Percentiles rank a stretch among this genome's conserved stretches.
Conservation (phyloP, 2,113 vertebrate species). For the Mormyrus iriodes region DNA sequence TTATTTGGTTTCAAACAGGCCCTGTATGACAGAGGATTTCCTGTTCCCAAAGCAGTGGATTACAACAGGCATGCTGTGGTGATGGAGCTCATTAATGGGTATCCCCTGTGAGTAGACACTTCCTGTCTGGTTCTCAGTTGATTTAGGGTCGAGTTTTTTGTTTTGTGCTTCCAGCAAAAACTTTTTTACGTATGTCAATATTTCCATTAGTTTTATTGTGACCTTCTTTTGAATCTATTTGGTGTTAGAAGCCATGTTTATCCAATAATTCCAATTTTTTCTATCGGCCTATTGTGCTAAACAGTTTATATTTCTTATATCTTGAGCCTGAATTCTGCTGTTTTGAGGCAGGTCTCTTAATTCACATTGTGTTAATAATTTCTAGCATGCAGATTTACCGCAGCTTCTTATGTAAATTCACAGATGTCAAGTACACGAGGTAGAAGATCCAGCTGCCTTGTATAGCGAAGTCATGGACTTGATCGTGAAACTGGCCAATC, state of each 20-base stretch:
- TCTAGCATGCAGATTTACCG: not conserved
- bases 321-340: not conserved
- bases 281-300: no score
- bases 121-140: not conserved
- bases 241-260: not conserved
- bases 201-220: not conserved
- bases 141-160: not conserved
- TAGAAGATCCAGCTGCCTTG: conserved; percentile 77
- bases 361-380: not conserved
- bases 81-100: conserved; percentile 93
- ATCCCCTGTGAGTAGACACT: conserved; percentile 77
- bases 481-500: conserved; percentile 85
- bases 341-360: not conserved
- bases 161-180: not conserved
- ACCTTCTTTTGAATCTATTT: not conserved
- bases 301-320: not conserved
- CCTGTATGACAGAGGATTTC: conserved; percentile 83
- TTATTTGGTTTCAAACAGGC: conserved; percentile 56
- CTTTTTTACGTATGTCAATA: not conserved
- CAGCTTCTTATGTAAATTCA: conserved; percentile 21
- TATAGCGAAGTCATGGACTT: conserved; percentile 95
- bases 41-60: conserved; percentile 90
- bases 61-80: conserved; percentile 91
- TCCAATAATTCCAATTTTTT: not conserved
- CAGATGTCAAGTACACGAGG: conserved; percentile 79